Conservation (phyloP, 1,140 invertebrate species). For the Zaprionus inermis region DNA sequence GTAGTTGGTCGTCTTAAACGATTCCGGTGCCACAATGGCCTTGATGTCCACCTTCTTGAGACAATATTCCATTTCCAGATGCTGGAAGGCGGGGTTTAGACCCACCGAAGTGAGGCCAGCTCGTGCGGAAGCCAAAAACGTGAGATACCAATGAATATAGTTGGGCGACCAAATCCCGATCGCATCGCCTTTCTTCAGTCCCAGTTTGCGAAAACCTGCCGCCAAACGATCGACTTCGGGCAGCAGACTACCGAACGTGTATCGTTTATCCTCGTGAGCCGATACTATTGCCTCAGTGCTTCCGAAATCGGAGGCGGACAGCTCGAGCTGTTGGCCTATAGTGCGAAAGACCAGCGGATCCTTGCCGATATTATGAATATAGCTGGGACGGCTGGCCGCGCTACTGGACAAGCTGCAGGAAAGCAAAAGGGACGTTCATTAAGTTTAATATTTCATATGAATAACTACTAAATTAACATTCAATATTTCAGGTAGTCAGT, state of each 20-base stretch:
- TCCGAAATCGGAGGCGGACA: slow-evolving; percentile 86
- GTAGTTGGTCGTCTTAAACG: slow-evolving; percentile 89
- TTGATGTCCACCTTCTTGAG: slow-evolving; percentile 91
- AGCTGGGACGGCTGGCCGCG: slow-evolving; percentile 23
- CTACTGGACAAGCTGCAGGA: slow-evolving; percentile 38
- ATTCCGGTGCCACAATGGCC: slow-evolving; percentile 88
- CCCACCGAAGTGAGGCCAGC: slow-evolving; percentile 93
- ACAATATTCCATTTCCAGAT: slow-evolving; percentile 91
- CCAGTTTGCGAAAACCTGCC: slow-evolving; percentile 90
- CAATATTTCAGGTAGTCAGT: not conserved
- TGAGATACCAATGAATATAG: slow-evolving; percentile 91
- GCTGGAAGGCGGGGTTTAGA: slow-evolving; percentile 93
- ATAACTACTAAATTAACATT: not conserved
- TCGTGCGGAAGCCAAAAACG: slow-evolving; percentile 91
- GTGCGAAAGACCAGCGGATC: slow-evolving; percentile 87
- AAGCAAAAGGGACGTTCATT: not conserved
- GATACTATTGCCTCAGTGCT: slow-evolving; percentile 87
- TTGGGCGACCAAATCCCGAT: slow-evolving; percentile 96
- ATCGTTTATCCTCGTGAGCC: slow-evolving; percentile 86
- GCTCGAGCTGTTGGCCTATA: slow-evolving; percentile 87
- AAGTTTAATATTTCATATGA: not conserved
- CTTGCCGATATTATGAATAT: slow-evolving; percentile 85
- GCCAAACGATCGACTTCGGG: slow-evolving; percentile 91
- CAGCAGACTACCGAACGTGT: slow-evolving; percentile 88
- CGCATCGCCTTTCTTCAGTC: slow-evolving; percentile 91